Percentiles rank a stretch among this genome's conserved stretches.
Evolutionary conservation across 2,797 vertebrate species (phyloP).

Genomic region (Petrocephalus schoutedeni): DNA sequence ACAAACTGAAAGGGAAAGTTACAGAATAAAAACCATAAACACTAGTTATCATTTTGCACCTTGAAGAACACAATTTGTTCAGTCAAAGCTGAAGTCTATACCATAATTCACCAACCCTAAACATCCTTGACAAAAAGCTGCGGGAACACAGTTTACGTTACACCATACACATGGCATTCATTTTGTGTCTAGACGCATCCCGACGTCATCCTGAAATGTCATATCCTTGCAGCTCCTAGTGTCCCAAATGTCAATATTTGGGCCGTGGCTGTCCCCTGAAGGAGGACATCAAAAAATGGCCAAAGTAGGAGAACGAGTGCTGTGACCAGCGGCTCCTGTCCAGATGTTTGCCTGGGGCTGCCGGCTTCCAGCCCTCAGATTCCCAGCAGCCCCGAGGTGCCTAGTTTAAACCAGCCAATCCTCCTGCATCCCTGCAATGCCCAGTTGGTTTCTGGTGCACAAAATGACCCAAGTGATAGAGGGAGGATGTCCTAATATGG

Average conservation of each 20-base stretch:
- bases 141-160: slow-evolving; percentile 4
- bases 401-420: neutral
- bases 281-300: neutral
- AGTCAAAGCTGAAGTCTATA: neutral
- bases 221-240: neutral
- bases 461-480: neutral
- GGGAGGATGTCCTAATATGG: neutral
- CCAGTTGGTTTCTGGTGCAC: neutral
- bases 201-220: neutral
- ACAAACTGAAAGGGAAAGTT: slow-evolving; percentile 72
- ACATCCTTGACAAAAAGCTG: neutral
- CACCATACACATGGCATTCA: slow-evolving; percentile 22
- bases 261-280: neutral
- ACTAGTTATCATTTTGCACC: neutral
- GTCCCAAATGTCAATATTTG: neutral
- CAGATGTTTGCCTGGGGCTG: neutral
- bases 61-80: neutral
- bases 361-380: neutral
- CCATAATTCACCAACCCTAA: neutral
- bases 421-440: neutral
- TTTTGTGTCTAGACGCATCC: neutral
- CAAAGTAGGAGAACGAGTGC: neutral
- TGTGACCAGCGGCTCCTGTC: neutral
- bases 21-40: neutral
- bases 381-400: neutral